phyloP scores from a whole-genome alignment of 2,888 invertebrate genomes.

The Yponomeuta sedellus region DNA sequence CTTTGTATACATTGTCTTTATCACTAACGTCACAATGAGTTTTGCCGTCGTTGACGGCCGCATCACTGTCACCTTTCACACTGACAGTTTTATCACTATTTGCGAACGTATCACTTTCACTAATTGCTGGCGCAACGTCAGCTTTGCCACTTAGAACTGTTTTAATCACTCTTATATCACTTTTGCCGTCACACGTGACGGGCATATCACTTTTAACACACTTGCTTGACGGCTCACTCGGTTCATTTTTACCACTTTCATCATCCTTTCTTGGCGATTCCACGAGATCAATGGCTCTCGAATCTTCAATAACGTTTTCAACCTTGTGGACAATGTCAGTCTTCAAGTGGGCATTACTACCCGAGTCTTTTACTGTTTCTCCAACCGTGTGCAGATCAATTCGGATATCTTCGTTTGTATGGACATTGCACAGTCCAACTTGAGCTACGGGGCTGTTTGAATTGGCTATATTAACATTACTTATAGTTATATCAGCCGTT shows the following conservation, averaged over 20 bases:
- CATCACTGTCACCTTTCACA: constrained; percentile 4
- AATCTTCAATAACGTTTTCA: neutral
- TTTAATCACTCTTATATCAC: constrained; percentile 1
- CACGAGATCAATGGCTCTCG: neutral
- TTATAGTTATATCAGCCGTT: neutral
- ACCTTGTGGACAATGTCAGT: neutral
- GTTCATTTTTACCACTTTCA: neutral
- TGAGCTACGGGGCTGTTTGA: neutral
- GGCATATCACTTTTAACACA: constrained; percentile 10
- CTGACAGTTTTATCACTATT: constrained; percentile 14
- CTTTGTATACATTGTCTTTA: constrained; percentile 26
- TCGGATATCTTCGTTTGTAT: neutral
- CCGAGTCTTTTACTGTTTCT: neutral
- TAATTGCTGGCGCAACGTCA: neutral
- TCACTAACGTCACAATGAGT: constrained; percentile 11
- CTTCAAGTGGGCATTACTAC: neutral
- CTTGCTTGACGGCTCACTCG: neutral
- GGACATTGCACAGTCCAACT: neutral
- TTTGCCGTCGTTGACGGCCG: constrained; percentile 11
- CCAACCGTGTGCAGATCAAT: neutral
- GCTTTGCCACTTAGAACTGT: neutral
- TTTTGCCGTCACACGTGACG: neutral
- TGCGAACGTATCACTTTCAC: neutral
- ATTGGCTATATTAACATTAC: neutral
- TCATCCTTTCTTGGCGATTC: neutral